Conservation (phyloP, 2,888 invertebrate genomes). For the Sesia bembeciformis region DNA sequence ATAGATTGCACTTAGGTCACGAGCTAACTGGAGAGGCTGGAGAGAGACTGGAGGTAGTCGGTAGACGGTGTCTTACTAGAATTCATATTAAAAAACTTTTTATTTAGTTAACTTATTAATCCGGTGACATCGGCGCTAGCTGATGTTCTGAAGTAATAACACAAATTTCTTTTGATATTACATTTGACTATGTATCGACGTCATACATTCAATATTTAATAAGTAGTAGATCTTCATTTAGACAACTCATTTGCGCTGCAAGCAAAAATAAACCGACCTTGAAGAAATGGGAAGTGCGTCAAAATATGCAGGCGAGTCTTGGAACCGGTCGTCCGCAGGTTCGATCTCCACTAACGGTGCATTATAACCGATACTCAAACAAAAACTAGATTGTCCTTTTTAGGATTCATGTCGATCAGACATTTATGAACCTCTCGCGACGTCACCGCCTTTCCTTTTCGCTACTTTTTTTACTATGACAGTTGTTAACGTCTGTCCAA, state of each 20-base stretch:
- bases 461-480: conserved; percentile 3
- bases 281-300: conserved; percentile 12
- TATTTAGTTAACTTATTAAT: too few relatives aligned
- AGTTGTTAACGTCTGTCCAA: not conserved
- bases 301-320: conserved; percentile 10
- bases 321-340: conserved; percentile 7
- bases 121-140: too few relatives aligned
- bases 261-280: conserved; percentile 19
- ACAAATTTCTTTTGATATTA: too few relatives aligned
- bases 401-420: conserved; percentile 11
- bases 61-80: too few relatives aligned
- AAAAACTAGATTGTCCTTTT: conserved; percentile 29
- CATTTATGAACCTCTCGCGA: conserved; percentile 15
- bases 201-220: too few relatives aligned
- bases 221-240: too few relatives aligned
- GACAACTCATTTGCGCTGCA: conserved; percentile 1
- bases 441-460: conserved; percentile 25
- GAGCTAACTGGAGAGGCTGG: too few relatives aligned
- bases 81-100: too few relatives aligned
- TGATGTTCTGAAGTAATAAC: too few relatives aligned
- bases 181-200: too few relatives aligned
- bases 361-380: conserved; percentile 10
- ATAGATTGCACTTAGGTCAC: too few relatives aligned
- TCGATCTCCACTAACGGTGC: conserved; percentile 4
- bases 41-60: too few relatives aligned